Conservation (phyloP, 2,797 vertebrate genomes). For the Cyprinodon diabolis region DNA sequence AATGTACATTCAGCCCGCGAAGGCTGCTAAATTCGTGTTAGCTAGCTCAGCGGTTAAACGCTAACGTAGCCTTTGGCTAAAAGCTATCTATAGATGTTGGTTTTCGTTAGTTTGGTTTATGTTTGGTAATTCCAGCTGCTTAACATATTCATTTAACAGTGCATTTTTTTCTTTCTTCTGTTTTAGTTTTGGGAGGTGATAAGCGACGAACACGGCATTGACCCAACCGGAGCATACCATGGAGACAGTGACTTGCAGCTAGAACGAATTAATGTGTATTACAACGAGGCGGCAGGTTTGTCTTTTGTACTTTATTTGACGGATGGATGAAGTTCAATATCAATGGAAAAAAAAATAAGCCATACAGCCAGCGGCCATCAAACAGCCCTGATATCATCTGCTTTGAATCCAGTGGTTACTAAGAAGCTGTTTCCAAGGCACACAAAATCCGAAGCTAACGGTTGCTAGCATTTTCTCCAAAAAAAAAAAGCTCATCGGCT, state of each 20-base stretch:
- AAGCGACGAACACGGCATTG: constrained; percentile 73
- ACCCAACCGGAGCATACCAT: constrained; percentile 68
- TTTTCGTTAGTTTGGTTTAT: background rate
- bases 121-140: background rate
- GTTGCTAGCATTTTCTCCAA: no score
- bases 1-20: constrained; percentile 1
- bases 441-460: no score
- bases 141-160: background rate
- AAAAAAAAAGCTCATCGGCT: no score
- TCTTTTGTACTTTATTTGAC: no score
- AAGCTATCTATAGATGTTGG: constrained; percentile 21
- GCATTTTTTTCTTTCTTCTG: no score
- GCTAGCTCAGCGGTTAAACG: constrained; percentile 15
- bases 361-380: no score
- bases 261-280: constrained; percentile 74
- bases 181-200: constrained; percentile 37
- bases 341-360: no score
- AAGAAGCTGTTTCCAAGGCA: no score
- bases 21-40: constrained; percentile 22
- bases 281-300: constrained; percentile 71
- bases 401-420: no score
- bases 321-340: no score
- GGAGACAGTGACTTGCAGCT: constrained; percentile 72
- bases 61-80: no score
- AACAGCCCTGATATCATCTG: no score